Evolutionary conservation across 2,888 invertebrate species (phyloP), one percentile per base, ranked within the genome.

Genomic region (Polymixis flavicincta): DNA sequence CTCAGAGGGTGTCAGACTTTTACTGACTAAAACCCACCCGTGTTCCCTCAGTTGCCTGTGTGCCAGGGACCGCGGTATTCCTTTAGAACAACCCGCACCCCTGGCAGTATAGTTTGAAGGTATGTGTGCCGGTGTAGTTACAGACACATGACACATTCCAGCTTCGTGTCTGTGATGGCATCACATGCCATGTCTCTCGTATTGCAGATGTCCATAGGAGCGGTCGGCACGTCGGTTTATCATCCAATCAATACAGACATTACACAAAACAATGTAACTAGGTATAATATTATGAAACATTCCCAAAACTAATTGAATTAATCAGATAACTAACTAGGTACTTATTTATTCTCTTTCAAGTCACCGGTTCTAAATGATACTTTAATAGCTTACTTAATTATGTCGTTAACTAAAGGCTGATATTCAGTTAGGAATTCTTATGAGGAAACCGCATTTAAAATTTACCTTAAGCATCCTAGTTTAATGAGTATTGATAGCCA

Each of bases 321-420:
- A 22, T 72, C 32, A 45, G 7, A 63, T 25, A 45, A 76, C n/a
- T 14, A n/a, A n/a, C n/a, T n/a, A n/a, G n/a, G n/a, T n/a, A 37
- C 37, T 37, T 37, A 22, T 17, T 52, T 0, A 42, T 54, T 57
- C 14, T n/a, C 19, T 50, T 78, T 78, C 6, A 67, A 28, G 37
- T 78, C 37, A 28, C 78, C 78, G 78, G 0, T 57, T 48, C 19
- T 50, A 28, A 78, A 78, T 17, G 28, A 50, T 55, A 19, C 2
- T 48, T 75, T 78, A 57, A 78, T 75, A 13, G 42, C 17, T 13
- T 22, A n/a, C 8, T 42, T 79, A 60, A 69, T 45, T 45, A 45
- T 78, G 59, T 78, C 68, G 7, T 76, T 78, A 45, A 17, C 48
- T 14, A 13, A 63, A 74, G 42, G 17, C 13, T 17, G 8, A 42